These are phyloP conservation scores for Drosophila limbata DNA, from an alignment of 2,888 invertebrate genomes.

Conservation along the genomic window DNA sequence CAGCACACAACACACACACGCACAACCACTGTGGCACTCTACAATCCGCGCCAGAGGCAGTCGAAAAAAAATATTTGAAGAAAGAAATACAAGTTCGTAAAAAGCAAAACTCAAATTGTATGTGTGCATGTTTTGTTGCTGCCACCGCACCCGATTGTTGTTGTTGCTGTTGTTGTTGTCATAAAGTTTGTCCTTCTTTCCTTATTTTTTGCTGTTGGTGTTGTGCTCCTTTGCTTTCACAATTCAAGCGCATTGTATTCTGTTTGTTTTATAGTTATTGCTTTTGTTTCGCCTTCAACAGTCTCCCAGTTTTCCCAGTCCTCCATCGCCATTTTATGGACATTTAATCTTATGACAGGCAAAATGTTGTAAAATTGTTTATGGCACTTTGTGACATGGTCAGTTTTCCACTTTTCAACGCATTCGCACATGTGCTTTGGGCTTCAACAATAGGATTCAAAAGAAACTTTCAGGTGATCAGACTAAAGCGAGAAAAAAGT, in stretches of 20 bases:
- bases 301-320: conserved; percentile 22
- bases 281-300: conserved; percentile 75
- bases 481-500: background rate
- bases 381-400: conserved; percentile 76
- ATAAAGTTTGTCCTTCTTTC: conserved; percentile 50
- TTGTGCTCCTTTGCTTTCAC: conserved; percentile 30
- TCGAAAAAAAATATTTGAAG: conserved; percentile 22
- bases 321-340: conserved; percentile 66
- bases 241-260: conserved; percentile 74
- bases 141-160: conserved; percentile 40
- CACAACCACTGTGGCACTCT: conserved; percentile 10
- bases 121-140: conserved; percentile 48
- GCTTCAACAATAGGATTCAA: conserved; percentile 14
- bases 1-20: background rate
- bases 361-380: conserved; percentile 80
- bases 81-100: conserved; percentile 39
- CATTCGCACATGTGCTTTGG: conserved; percentile 27
- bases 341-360: conserved; percentile 78
- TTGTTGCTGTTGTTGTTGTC: conserved; percentile 33
- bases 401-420: conserved; percentile 64
- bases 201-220: conserved; percentile 17
- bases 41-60: conserved; percentile 27
- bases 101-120: conserved; percentile 51
- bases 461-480: conserved; percentile 41
- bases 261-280: conserved; percentile 80